phyloP scores from a whole-genome alignment of 2,113 vertebrate genomes.

The Tricholaema leucomelas region DNA sequence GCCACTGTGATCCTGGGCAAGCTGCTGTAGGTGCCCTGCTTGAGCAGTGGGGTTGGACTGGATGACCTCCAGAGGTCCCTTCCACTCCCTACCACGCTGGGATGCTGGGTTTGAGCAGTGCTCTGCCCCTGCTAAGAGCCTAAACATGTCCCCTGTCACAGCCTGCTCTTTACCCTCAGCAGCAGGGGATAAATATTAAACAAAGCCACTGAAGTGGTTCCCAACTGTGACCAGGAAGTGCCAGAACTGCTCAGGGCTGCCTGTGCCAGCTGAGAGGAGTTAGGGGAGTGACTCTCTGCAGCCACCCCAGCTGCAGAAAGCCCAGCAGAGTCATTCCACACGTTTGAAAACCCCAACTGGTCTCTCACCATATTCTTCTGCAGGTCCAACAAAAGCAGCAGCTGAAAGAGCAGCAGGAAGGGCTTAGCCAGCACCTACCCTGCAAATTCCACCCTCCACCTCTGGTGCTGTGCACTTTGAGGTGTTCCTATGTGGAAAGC shows the following conservation, averaged over 20 bases:
- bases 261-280: not conserved
- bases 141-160: rapidly evolving
- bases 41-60: no score
- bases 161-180: not conserved
- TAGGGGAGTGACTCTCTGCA: not conserved
- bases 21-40: no score
- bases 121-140: not conserved
- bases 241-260: not conserved
- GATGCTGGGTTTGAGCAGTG: not conserved
- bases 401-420: not conserved
- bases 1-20: no score
- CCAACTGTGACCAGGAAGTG: not conserved
- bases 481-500: rapidly evolving
- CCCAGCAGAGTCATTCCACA: rapidly evolving
- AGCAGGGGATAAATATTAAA: not conserved
- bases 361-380: not conserved
- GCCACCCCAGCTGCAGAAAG: no score
- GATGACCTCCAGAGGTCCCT: no score
- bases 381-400: not conserved
- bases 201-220: rapidly evolving
- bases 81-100: no score
- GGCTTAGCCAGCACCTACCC: not conserved
- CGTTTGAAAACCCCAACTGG: rapidly evolving
- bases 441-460: not conserved
- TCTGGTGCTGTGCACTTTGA: rapidly evolving